Evolutionary conservation across 2,888 invertebrate species (phyloP).

Genomic region (Eupithecia subumbrata): DNA sequence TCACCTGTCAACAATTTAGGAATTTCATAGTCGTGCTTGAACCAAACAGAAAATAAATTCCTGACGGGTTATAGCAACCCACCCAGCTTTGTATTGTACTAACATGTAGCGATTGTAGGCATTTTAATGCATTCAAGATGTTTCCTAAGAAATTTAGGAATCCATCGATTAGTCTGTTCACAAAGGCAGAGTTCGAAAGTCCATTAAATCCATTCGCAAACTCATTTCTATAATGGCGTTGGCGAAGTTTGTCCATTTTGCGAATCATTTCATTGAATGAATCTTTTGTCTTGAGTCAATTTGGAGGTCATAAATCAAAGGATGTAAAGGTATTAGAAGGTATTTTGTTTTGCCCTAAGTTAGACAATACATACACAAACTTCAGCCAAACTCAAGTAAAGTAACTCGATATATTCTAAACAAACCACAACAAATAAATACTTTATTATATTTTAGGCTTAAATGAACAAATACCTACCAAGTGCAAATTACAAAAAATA

Average conservation of each 20-base stretch:
- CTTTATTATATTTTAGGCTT: too few species aligned
- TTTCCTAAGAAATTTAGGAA: background rate
- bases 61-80: too few species aligned
- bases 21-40: too few species aligned
- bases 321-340: background rate
- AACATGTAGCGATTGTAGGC: background rate
- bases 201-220: conserved; percentile 20
- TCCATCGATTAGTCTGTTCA: background rate
- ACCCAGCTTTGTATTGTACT: too few species aligned
- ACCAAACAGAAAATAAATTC: too few species aligned
- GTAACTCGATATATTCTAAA: too few species aligned
- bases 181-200: conserved; percentile 3
- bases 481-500: too few species aligned
- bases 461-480: too few species aligned
- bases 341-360: background rate
- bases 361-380: background rate
- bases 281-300: conserved; percentile 42
- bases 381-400: too few species aligned
- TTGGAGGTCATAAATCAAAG: background rate
- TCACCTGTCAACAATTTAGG: too few species aligned
- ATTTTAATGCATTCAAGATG: background rate
- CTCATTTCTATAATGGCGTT: conserved; percentile 26
- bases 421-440: too few species aligned
- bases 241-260: conserved; percentile 49
- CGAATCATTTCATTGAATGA: conserved; percentile 50